These are phyloP conservation scores for Cryptosula pallasiana DNA, from an alignment of 2,888 invertebrate genomes.

Conservation along the genomic window DNA sequence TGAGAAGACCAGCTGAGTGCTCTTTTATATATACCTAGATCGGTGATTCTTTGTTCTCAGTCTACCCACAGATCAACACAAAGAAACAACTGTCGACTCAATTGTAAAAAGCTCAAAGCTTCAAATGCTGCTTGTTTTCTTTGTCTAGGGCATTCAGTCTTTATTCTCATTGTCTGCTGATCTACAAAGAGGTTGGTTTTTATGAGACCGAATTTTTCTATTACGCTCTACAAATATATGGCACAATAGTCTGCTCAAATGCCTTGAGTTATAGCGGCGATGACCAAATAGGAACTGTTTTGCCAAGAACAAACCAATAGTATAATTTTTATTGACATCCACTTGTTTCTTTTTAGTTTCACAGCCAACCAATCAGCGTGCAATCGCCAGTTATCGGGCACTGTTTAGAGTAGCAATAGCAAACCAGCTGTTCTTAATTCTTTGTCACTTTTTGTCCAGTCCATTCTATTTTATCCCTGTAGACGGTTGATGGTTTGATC, in stretches of 20 bases:
- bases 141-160: not conserved
- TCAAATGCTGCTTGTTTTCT: not conserved
- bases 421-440: no score
- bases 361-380: not conserved
- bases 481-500: not conserved
- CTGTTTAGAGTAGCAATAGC: no score
- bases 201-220: not conserved
- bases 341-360: constrained; percentile 7
- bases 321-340: no score
- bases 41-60: constrained; percentile 1
- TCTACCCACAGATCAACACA: not conserved
- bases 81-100: constrained; percentile 15
- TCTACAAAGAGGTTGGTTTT: not conserved
- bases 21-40: not conserved
- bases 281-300: no score
- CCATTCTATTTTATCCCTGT: not conserved
- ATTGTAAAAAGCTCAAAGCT: not conserved
- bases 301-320: no score
- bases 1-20: not conserved
- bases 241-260: constrained; percentile 12
- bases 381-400: not conserved
- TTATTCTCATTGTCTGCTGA: not conserved
- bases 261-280: no score
- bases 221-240: not conserved
- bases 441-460: constrained; percentile 13